These are phyloP conservation scores for Pogonus chalceus DNA, from an alignment of 1,140 invertebrate genomes.

Conservation along the genomic window DNA sequence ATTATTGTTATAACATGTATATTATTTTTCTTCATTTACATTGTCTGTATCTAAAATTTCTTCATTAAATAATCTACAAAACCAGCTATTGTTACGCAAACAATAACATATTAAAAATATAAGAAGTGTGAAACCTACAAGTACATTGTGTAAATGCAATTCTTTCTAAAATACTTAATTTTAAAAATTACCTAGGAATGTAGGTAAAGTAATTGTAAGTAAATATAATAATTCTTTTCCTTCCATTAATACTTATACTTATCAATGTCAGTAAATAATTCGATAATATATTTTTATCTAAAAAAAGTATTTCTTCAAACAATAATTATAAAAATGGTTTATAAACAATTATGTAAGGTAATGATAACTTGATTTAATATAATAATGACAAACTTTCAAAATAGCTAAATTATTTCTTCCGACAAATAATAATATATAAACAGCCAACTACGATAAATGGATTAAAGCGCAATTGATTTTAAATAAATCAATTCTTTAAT, in stretches of 20 bases:
- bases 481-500: too few species aligned
- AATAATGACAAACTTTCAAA: too few species aligned
- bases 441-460: too few species aligned
- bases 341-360: too few species aligned
- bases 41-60: constrained; percentile 8
- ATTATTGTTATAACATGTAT: not conserved
- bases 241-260: not conserved
- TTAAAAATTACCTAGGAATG: constrained; percentile 10
- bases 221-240: not conserved
- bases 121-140: constrained; percentile 1
- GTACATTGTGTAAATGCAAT: not conserved
- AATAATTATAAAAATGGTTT: too few species aligned
- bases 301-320: too few species aligned
- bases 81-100: constrained; percentile 8
- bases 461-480: too few species aligned
- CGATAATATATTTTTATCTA: too few species aligned
- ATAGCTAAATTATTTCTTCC: too few species aligned
- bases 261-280: too few species aligned
- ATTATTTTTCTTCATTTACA: constrained; percentile 1
- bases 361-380: too few species aligned
- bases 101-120: constrained; percentile 9
- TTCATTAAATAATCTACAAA: constrained; percentile 11
- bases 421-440: too few species aligned
- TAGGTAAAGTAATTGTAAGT: constrained; percentile 10
- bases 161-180: not conserved